Percentiles rank a stretch among this genome's conserved stretches.
Conservation (phyloP, 2,113 vertebrate species). For the Solenodon paradoxus region DNA sequence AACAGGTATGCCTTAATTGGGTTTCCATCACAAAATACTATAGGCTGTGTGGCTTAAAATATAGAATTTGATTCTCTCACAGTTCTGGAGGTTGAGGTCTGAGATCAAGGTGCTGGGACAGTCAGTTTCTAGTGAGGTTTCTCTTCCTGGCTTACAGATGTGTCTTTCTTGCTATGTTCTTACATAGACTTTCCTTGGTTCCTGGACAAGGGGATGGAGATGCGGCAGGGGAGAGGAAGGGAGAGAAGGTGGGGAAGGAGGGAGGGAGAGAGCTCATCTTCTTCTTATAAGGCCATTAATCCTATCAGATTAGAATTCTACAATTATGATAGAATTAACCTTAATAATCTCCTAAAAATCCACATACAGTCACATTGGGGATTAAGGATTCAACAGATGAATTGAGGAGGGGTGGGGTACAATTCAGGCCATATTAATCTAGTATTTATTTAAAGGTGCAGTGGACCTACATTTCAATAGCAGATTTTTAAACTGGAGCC, state of each 20-base stretch:
- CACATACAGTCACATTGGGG: background rate
- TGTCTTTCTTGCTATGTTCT: background rate
- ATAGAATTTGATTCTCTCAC: background rate
- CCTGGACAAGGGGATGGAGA: background rate
- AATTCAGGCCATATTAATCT: background rate
- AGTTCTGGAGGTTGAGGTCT: background rate
- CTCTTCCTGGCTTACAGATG: background rate
- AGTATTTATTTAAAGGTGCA: background rate
- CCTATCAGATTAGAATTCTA: background rate
- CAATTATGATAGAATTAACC: background rate
- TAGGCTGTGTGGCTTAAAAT: background rate
- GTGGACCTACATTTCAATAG: background rate
- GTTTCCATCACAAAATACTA: background rate
- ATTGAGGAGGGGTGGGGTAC: accelerated
- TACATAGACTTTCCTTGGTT: background rate
- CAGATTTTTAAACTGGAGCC: background rate
- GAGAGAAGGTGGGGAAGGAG: background rate
- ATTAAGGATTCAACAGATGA: background rate
- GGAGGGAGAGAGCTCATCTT: background rate
- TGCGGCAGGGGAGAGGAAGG: background rate
- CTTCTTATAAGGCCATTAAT: background rate
- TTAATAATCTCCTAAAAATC: background rate
- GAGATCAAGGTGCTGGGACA: background rate
- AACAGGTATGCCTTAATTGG: background rate
- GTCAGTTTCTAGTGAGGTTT: background rate